Base-by-base conservation (phyloP, 2,888 invertebrate species). In the Helobdella robusta region DNA sequence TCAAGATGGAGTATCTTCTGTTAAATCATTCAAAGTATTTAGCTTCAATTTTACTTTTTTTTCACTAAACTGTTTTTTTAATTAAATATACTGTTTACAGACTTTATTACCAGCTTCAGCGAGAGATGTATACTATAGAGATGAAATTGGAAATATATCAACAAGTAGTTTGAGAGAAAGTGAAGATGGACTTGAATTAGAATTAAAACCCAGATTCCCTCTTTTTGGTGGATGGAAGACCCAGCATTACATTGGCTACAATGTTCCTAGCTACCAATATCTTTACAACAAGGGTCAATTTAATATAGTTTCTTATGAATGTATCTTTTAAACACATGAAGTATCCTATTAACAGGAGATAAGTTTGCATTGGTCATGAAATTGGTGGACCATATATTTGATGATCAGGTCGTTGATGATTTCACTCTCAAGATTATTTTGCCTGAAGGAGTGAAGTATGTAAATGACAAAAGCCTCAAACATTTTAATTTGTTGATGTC, bases 161-260 rank as follows among this genome's bases (percentile, higher is more conserved):
- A 99, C 98, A 11, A 94, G 94, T 0, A 88, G 91, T 78, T 88
- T 97, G 82, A 85, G 87, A 70, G 82, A 88, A 30, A 84, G 88
- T 72, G 89, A 89, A 72, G 93, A 97, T 76, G 88, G 91, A 46
- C 92, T 97, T 6, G 95, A 98, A 75, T 81, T 98, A 2, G 95
- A 95, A 75, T 83, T 98, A n/a, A 84, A 92, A 60, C 98, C 97
- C 5, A 84, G 98, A 73, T 98, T 95, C 80, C 98, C 98, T 2
- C 83, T 98, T 3, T 98, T 97, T 79, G 98, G 98, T 65, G 98
- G 98, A 18, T 99, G 98, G 98, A 91, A 89, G 79, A 95, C 94
- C 8, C 90, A 91, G 73, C 99, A 99, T 80, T 88, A 88, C 50
- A 83, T 98, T 58, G 98, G 98, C 2, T 94, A 95, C 82, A 95